Conservation (phyloP, 1,140 invertebrate genomes). For the Meloidogyne floridensis region DNA sequence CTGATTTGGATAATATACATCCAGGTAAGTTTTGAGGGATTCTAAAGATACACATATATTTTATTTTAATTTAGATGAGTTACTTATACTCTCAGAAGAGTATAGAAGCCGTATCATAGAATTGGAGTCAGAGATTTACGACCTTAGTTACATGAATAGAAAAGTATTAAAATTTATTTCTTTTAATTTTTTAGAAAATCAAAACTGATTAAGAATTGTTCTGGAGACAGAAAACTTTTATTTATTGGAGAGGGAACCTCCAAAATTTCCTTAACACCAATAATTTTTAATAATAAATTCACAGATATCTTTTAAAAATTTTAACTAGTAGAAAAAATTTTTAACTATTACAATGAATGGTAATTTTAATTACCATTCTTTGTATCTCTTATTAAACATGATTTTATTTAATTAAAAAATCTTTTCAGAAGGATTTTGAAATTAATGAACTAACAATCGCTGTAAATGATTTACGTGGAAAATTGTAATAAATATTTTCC, state of each 20-base stretch:
- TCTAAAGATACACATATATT: neutral
- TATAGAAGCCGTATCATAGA: neutral
- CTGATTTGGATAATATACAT: constrained; percentile 34
- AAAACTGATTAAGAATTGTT: constrained; percentile 51
- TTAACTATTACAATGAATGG: too few relatives aligned
- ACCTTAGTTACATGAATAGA: neutral
- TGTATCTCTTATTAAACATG: too few relatives aligned
- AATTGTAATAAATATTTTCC: constrained; percentile 84
- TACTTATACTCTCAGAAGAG: neutral
- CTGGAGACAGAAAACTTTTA: constrained; percentile 70
- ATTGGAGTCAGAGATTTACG: neutral
- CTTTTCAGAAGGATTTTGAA: constrained; percentile 89
- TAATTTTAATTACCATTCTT: too few relatives aligned
- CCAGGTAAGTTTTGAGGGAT: neutral
- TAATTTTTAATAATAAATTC: too few relatives aligned
- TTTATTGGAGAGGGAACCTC: too few relatives aligned
- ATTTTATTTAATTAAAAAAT: constrained; percentile 70
- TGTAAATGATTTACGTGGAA: constrained; percentile 98
- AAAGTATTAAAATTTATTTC: neutral
- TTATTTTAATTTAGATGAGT: neutral
- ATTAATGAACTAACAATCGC: constrained; percentile 97
- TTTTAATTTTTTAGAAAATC: constrained; percentile 75
- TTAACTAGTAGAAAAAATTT: too few relatives aligned
- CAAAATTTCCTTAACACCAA: too few relatives aligned
- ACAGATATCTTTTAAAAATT: too few relatives aligned